Evolutionary conservation across 2,888 invertebrate species (phyloP), one percentile per base, ranked within the genome.

Genomic region (Stenchaetothrips biformis): DNA sequence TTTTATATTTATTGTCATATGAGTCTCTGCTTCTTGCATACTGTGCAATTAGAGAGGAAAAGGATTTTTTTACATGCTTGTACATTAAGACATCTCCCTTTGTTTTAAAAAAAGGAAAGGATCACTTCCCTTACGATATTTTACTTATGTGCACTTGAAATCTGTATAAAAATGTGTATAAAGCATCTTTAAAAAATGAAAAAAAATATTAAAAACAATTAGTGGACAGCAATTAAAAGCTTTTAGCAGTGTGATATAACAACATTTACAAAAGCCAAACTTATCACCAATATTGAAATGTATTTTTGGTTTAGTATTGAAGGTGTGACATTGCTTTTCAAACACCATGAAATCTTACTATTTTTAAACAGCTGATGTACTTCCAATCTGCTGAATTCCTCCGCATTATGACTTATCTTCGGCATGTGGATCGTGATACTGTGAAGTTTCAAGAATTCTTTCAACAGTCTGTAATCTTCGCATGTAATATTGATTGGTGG

Each of bases 41-140:
- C 21, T 25, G 67, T 25, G 67, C 67, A 8, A 74, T 21, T 11
- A 74, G 11, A 8, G 67, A 74, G 67, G 25, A 11, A 25, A 21
- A 25, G 67, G 37, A 37, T 74, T 74, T 74, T 74, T 74, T 21
- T 74, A 74, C 67, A 74, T 25, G 67, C 67, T 74, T 37, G 37
- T 37, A 37, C 37, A 37, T 37, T 37, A 37, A 37, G 37, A 37
- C 37, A 37, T 37, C 37, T 37, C 37, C 37, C 37, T 37, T 37
- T 37, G 37, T 37, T 25, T 74, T 74, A 21, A 25, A 13, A 59
- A 13, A 59, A 25, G 11, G 0, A 74, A 74, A 25, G 25, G 25
- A 25, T 74, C 67, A 25, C 11, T 21, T n/a, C 25, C 21, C 0
- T 74, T 53, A 53, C 53, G 13, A 25, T 74, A 74, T 74, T 74